phyloP scores from a whole-genome alignment of 1,140 invertebrate genomes.

The Odontomachus brunneus region DNA sequence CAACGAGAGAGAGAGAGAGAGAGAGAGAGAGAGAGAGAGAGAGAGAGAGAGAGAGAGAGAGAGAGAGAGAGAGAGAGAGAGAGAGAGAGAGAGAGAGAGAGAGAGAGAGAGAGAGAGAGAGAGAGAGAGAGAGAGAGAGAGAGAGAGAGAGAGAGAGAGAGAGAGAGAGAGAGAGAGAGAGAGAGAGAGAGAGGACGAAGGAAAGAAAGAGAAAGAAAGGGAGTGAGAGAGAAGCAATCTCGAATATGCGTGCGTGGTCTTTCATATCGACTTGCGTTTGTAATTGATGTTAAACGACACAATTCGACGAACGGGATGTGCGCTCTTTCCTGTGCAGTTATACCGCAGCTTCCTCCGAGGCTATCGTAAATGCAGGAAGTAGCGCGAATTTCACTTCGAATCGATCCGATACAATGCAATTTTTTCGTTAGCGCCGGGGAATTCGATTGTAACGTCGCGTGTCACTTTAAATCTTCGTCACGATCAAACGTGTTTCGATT shows the following conservation, averaged over 20 bases:
- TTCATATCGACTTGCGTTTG: slow-evolving; percentile 12
- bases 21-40: too few species aligned
- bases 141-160: neutral
- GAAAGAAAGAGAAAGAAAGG: neutral
- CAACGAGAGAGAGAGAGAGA: neutral
- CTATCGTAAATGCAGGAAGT: slow-evolving; percentile 47
- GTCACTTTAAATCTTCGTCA: slow-evolving; percentile 38
- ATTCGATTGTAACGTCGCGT: slow-evolving; percentile 27
- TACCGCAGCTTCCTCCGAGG: slow-evolving; percentile 15
- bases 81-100: too few species aligned
- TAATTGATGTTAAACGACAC: slow-evolving; percentile 11
- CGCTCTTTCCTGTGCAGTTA: neutral
- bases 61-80: slow-evolving; percentile 9
- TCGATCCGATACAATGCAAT: slow-evolving; percentile 18
- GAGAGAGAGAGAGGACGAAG: neutral
- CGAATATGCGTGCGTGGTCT: neutral
- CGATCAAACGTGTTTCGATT: slow-evolving; percentile 48
- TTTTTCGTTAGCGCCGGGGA: slow-evolving; percentile 23
- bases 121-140: slow-evolving; percentile 21
- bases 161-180: slow-evolving; percentile 9
- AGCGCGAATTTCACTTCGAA: slow-evolving; percentile 65
- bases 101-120: slow-evolving; percentile 4
- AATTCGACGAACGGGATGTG: neutral
- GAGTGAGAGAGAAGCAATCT: slow-evolving; percentile 17
- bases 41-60: slow-evolving; percentile 4